phyloP scores from a whole-genome alignment of 2,797 vertebrate species.

The Sardinella longiceps region DNA sequence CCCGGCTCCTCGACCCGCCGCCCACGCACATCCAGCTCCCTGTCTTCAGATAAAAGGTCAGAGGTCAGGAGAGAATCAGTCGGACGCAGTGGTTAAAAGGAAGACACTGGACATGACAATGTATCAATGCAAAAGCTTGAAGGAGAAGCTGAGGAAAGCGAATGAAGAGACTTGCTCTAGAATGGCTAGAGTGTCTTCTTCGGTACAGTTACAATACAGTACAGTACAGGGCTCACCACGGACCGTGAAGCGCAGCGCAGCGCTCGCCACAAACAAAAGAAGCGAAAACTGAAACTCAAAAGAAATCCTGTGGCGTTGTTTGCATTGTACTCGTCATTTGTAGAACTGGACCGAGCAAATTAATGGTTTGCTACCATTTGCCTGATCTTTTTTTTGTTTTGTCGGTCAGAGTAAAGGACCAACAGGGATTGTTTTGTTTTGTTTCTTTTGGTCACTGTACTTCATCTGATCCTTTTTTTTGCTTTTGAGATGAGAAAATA shows the following conservation, averaged over 20 bases:
- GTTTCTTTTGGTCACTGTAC: slow-evolving; percentile 37
- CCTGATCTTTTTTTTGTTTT: slow-evolving; percentile 45
- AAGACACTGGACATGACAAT: slow-evolving; percentile 23
- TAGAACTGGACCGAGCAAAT: slow-evolving; percentile 54
- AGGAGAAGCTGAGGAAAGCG: slow-evolving; percentile 9
- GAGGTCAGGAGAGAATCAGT: slow-evolving; percentile 47
- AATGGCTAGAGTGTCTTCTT: slow-evolving; percentile 63
- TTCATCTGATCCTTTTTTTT: slow-evolving; percentile 22
- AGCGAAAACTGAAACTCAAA: slow-evolving; percentile 47
- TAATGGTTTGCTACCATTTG: slow-evolving; percentile 38
- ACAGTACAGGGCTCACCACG: slow-evolving; percentile 62
- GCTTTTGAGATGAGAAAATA: slow-evolving; percentile 14
- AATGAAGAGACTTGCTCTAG: background rate
- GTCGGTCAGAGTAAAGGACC: slow-evolving; percentile 29
- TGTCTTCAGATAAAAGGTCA: slow-evolving; percentile 88
- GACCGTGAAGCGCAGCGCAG: slow-evolving; percentile 28
- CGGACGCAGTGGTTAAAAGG: background rate
- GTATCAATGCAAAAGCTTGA: slow-evolving; percentile 2
- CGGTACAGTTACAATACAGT: too few relatives aligned
- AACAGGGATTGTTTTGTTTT: slow-evolving; percentile 43
- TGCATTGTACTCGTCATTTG: slow-evolving; percentile 51
- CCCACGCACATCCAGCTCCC: slow-evolving; percentile 93
- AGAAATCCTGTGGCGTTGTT: slow-evolving; percentile 57
- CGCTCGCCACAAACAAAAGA: slow-evolving; percentile 47
- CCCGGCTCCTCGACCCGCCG: slow-evolving; percentile 88